A percentile compares a stretch with the other conserved stretches of the same genome.
Evolutionary conservation across 2,113 vertebrate genomes (phyloP).

Genomic region (Pedetes capensis): DNA sequence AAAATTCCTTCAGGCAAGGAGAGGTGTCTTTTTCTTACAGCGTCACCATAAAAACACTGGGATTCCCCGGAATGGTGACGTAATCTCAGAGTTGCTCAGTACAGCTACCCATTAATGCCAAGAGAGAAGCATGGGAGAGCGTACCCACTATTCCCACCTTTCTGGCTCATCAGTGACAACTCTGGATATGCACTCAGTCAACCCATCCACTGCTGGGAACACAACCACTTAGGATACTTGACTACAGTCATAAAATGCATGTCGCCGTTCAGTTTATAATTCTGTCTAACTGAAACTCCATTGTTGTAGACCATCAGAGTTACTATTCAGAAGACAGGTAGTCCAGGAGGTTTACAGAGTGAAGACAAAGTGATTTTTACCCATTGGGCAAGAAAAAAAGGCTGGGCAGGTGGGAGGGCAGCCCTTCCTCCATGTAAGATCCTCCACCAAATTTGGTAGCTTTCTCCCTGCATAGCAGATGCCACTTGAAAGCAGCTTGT

Average conservation of each 20-base stretch:
- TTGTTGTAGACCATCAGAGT: not conserved
- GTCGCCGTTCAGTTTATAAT: not conserved
- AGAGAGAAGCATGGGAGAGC: not conserved
- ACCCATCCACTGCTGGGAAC: not conserved
- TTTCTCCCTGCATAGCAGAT: not conserved
- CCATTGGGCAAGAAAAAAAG: not conserved
- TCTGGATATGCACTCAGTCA: not conserved
- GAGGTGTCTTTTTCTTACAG: not conserved
- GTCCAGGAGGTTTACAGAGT: not conserved
- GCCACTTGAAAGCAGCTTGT: not conserved
- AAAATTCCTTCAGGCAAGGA: not conserved
- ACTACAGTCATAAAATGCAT: not conserved
- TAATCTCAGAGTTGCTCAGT: not conserved
- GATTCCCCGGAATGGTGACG: not conserved
- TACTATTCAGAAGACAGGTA: not conserved
- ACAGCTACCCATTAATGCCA: fast-evolving
- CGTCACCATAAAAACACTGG: not conserved
- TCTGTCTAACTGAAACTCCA: not conserved
- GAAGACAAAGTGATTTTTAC: not conserved
- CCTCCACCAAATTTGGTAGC: not conserved
- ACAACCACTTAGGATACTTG: not conserved
- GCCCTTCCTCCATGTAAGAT: not conserved
- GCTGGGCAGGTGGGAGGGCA: not conserved
- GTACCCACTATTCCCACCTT: fast-evolving
- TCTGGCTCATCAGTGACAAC: not conserved